phyloP scores from a whole-genome alignment of 2,797 vertebrate species.

The Siniperca obscura region DNA sequence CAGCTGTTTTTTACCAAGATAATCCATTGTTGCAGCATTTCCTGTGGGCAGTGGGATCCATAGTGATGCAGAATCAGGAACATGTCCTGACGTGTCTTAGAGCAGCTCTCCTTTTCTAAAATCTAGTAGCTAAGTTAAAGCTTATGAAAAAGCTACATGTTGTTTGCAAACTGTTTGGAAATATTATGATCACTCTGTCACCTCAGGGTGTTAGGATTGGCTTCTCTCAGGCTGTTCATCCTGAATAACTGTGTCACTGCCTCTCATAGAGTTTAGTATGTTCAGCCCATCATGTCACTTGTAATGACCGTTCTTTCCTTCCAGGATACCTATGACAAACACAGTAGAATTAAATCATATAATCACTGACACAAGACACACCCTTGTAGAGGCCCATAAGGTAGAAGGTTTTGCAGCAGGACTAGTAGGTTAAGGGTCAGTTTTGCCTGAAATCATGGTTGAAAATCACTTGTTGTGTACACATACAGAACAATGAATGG shows the following conservation, averaged over 20 bases:
- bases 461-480: background rate
- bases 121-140: background rate
- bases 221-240: background rate
- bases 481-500: background rate
- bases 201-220: background rate
- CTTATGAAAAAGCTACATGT: background rate
- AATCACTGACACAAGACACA: background rate
- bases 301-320: background rate
- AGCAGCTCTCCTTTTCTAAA: background rate
- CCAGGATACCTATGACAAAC: conserved; percentile 7
- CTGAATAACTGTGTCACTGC: background rate
- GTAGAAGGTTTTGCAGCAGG: background rate
- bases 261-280: background rate
- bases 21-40: conserved; percentile 32
- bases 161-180: background rate
- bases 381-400: background rate
- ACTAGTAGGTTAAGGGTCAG: background rate
- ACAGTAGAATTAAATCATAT: background rate
- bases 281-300: background rate
- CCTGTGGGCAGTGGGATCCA: conserved; percentile 8
- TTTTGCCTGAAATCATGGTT: background rate
- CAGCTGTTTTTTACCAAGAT: background rate
- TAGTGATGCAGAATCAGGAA: conserved; percentile 1
- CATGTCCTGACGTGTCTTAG: conserved; percentile 27
- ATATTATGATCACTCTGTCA: background rate